Conservation (phyloP, 2,888 invertebrate genomes). For the Lasius fuliginosus region DNA sequence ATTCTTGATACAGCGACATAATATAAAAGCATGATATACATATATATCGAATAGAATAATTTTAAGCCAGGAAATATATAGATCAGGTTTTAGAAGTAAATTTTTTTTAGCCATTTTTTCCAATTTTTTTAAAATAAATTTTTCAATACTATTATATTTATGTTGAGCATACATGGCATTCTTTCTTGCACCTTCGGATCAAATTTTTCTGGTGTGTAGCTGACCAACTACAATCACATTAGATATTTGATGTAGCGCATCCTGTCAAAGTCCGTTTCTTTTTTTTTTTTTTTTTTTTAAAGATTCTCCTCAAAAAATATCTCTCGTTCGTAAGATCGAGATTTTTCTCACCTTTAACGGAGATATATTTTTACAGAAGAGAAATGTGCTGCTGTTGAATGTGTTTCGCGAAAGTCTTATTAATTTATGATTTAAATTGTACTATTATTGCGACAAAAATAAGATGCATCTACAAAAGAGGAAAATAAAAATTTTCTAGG, state of each 20-base stretch:
- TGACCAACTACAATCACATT: conserved; percentile 77
- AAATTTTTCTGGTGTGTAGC: conserved; percentile 68
- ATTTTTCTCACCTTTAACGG: background rate
- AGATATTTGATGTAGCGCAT: conserved; percentile 76
- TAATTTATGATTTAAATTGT: conserved; percentile 14
- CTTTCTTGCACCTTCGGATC: conserved; percentile 73
- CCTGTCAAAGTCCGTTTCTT: conserved; percentile 46
- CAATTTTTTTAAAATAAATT: conserved; percentile 38
- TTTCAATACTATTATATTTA: conserved; percentile 3
- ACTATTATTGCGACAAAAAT: conserved; percentile 18
- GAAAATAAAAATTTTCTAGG: background rate
- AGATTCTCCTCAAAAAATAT: conserved; percentile 21
- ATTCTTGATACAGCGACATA: conserved; percentile 40
- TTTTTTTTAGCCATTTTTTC: conserved; percentile 1
- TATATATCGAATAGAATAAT: conserved; percentile 54
- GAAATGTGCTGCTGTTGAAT: background rate
- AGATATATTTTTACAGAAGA: background rate
- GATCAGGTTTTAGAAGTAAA: conserved; percentile 41
- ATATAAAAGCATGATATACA: background rate
- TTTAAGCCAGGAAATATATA: conserved; percentile 55
- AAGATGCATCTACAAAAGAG: background rate
- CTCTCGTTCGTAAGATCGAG: background rate
- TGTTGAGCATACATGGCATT: conserved; percentile 71
- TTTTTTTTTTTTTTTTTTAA: conserved; percentile 2
- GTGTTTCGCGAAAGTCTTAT: background rate